A percentile compares a stretch with the other conserved stretches of the same genome.
phyloP scores from a whole-genome alignment of 2,113 vertebrate genomes.

The Hymenochirus boettgeri region DNA sequence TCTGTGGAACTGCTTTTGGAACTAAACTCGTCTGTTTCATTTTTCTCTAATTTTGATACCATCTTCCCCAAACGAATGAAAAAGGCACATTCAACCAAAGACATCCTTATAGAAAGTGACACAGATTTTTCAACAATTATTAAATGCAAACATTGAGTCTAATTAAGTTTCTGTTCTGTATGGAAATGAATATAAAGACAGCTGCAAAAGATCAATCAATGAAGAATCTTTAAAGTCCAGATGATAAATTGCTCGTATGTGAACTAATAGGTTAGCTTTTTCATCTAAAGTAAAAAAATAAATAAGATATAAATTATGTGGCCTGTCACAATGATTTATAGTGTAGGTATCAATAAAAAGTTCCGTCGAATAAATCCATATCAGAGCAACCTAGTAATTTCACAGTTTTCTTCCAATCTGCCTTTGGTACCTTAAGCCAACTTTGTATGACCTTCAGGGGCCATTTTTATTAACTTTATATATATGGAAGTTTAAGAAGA shows the following conservation, averaged over 20 bases:
- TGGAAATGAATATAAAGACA: neutral
- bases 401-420: conserved; percentile 37
- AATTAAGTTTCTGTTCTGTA: too few species aligned
- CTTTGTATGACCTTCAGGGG: conserved; percentile 28
- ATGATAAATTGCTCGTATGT: conserved; percentile 9
- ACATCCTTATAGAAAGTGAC: too few species aligned
- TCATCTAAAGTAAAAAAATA: conserved; percentile 15
- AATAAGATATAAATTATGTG: conserved; percentile 38
- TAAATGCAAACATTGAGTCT: too few species aligned
- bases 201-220: neutral
- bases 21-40: too few species aligned
- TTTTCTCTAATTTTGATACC: too few species aligned
- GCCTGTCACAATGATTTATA: conserved; percentile 40
- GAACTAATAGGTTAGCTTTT: conserved; percentile 5
- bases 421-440: conserved; percentile 22
- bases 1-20: too few species aligned
- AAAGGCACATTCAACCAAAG: too few species aligned
- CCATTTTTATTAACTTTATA: conserved; percentile 14
- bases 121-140: too few species aligned
- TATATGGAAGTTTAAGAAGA: too few species aligned
- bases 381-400: conserved; percentile 36
- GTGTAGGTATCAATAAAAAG: conserved; percentile 31
- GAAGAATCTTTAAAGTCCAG: neutral
- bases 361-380: conserved; percentile 35
- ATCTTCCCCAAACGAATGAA: too few species aligned